Conservation (phyloP, 35 echinoderm and acorn worm genomes). For the Ophiothrix spiculata region DNA sequence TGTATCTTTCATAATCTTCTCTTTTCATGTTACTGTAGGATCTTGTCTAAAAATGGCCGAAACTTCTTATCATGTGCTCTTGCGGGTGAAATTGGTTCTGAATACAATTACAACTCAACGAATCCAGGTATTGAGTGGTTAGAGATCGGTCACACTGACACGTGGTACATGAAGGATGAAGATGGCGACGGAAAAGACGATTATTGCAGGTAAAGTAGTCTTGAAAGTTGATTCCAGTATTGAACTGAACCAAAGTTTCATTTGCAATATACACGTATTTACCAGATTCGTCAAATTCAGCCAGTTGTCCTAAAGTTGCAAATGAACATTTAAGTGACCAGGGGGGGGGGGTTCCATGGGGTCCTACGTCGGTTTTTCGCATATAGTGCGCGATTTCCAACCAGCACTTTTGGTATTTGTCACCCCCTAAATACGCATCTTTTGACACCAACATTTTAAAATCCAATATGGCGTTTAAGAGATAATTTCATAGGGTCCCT, state of each 20-base stretch:
- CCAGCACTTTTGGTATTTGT: too few species aligned
- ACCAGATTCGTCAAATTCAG: background rate
- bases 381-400: too few species aligned
- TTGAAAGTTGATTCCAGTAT: background rate
- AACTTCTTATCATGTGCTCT: slow-evolving; percentile 69
- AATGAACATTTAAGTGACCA: background rate
- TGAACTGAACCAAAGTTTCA: background rate
- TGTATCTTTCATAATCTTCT: too few species aligned
- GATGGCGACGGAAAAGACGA: slow-evolving; percentile 78
- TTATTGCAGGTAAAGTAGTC: slow-evolving; percentile 65
- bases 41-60: slow-evolving; percentile 18
- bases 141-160: slow-evolving; percentile 63
- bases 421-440: too few species aligned
- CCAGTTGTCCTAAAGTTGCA: background rate
- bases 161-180: slow-evolving; percentile 94
- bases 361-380: background rate
- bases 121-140: slow-evolving; percentile 27
- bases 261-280: background rate
- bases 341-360: background rate
- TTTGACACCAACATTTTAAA: too few species aligned
- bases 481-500: too few species aligned
- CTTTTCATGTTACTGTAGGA: slow-evolving; percentile 15
- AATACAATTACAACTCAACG: slow-evolving; percentile 33
- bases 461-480: too few species aligned
- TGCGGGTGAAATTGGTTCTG: slow-evolving; percentile 43